Evolutionary conservation across 2,113 vertebrate genomes (phyloP), one percentile per base, ranked within the genome.

Genomic region (Melanostigma gelatinosum): DNA sequence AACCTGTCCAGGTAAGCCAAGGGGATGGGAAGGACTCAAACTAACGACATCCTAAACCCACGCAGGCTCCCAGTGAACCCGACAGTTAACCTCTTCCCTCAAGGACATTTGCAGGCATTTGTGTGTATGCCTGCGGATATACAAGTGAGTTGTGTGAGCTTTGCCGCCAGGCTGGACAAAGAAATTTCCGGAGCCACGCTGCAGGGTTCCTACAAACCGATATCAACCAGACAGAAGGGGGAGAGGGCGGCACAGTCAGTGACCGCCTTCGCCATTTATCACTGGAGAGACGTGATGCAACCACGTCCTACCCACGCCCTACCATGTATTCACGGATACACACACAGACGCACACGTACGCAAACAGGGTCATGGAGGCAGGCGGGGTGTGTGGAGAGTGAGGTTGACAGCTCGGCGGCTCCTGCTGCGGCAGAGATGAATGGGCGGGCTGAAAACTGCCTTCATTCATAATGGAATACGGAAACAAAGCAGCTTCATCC

Each of bases 381-480:
- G 60, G 75, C 63, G 5, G 78, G 9, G 16, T 62, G 76, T 18
- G 63, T 77, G 67, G 67, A 73, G 42, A 87, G 74, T n/a, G 57
- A 80, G 57, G 57, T 48, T 76, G 87, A 87, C 86, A 86, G 87
- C 75, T 65, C 34, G n/a, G 75, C 11, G 44, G 85, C 81, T 75
- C 38, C 77, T 73, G 64, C 81, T 85, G 81, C 77, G 89, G 85
- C 70, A 70, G 40, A 89, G 90, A 93, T 91, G 85, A 93, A 93
- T 88, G 91, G 79, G 71, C 29, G 74, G 80, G 86, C 80, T 85
- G 73, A 72, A 87, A 85, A 79, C 55, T 76, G 87, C 85, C 86
- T 89, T 86, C 82, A 94, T 92, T 93, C 91, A 94, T 89, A 90
- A 94, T 88, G 75, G 86, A 91, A 71, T 20, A 87, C 22, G 27